Evolutionary conservation across 2,113 vertebrate genomes (phyloP).

Genomic region (Pluvialis apricaria): DNA sequence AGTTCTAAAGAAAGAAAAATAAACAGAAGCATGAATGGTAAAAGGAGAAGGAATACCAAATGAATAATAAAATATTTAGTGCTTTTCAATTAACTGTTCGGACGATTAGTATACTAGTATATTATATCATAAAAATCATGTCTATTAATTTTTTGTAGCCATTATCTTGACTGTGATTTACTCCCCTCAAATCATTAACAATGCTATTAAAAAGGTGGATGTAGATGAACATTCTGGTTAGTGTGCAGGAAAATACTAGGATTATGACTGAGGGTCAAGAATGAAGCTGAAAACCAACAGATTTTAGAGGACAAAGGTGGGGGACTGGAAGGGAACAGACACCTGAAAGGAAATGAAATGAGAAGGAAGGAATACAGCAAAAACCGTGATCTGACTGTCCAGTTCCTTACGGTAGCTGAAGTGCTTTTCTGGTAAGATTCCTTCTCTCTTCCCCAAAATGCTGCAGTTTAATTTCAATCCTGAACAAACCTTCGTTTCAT

Average conservation of each 20-base stretch:
- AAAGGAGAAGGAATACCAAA: constrained; percentile 68
- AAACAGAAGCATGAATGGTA: constrained; percentile 64
- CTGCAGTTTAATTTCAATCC: neutral
- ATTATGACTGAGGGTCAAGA: constrained; percentile 50
- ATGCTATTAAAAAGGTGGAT: constrained; percentile 71
- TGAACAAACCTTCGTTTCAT: neutral
- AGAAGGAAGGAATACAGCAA: neutral
- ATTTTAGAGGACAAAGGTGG: neutral
- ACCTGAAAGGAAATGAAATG: neutral
- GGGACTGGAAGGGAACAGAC: neutral
- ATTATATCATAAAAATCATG: constrained; percentile 76
- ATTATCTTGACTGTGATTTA: constrained; percentile 78
- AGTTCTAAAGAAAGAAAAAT: constrained; percentile 69
- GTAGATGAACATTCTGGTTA: constrained; percentile 59
- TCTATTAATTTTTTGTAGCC: constrained; percentile 77
- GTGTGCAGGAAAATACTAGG: constrained; percentile 54
- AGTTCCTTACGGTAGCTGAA: neutral
- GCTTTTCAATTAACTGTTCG: constrained; percentile 79
- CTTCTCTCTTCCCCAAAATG: neutral
- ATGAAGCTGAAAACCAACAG: constrained; percentile 35
- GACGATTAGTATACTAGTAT: constrained; percentile 75
- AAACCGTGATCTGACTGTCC: neutral
- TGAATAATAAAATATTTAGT: constrained; percentile 81
- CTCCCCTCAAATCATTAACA: constrained; percentile 74
- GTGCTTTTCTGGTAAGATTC: neutral